Evolutionary conservation across 2,888 invertebrate species (phyloP).

Genomic region (Eupithecia exiguata): DNA sequence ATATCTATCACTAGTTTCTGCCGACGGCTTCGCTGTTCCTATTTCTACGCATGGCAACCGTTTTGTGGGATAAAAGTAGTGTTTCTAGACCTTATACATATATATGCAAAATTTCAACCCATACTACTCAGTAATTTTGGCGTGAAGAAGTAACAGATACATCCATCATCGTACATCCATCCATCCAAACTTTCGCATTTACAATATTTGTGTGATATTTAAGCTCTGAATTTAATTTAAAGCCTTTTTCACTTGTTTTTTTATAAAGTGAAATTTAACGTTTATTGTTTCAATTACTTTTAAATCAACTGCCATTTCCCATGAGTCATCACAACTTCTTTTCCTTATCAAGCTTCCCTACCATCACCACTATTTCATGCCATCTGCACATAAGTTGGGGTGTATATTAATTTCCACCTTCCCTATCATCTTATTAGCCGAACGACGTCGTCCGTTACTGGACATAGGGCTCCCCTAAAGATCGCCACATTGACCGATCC

Average conservation of each 20-base stretch:
- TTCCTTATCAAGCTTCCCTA: background rate
- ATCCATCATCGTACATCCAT: background rate
- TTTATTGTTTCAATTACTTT: background rate
- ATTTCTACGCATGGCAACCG: background rate
- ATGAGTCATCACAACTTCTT: background rate
- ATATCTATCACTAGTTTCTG: background rate
- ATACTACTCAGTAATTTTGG: background rate
- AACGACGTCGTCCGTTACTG: background rate
- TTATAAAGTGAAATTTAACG: background rate
- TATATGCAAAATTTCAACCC: slow-evolving; percentile 11
- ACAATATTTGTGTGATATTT: background rate
- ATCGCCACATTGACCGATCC: background rate
- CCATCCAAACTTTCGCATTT: background rate
- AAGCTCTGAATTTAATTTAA: background rate
- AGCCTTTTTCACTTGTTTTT: background rate
- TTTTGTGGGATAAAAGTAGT: background rate
- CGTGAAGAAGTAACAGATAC: background rate
- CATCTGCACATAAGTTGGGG: too few species aligned
- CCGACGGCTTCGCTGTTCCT: background rate
- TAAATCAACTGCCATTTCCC: background rate
- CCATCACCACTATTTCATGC: background rate
- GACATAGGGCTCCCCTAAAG: background rate
- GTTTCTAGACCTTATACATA: background rate
- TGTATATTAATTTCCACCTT: too few species aligned
- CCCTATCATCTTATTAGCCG: background rate